phyloP scores from a whole-genome alignment of 30 jellyfish, hydroid and myxozoan species.

The Chrysaora quinquecirrha region DNA sequence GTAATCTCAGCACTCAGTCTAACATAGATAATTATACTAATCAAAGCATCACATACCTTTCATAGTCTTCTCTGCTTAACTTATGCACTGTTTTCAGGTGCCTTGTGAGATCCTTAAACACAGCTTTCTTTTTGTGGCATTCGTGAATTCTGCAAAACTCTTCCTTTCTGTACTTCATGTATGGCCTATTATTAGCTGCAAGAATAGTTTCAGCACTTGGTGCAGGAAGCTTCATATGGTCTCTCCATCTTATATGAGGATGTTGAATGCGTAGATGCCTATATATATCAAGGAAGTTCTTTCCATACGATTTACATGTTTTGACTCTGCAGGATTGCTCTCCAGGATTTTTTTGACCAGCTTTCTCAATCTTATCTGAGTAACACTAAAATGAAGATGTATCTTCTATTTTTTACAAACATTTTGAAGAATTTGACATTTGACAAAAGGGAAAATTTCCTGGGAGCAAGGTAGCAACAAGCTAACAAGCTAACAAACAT shows the following conservation, averaged over 20 bases:
- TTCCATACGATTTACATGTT: background rate
- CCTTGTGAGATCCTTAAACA: background rate
- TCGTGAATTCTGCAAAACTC: background rate
- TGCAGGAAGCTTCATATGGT: constrained; percentile 1
- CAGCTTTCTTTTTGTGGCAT: background rate
- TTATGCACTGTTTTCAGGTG: background rate
- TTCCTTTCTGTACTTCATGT: background rate
- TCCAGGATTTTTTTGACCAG: background rate
- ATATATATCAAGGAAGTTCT: background rate
- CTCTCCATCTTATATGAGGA: background rate
- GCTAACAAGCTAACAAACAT: background rate
- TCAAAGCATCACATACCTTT: background rate
- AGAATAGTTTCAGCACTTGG: background rate
- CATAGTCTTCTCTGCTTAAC: background rate
- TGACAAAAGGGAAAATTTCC: background rate
- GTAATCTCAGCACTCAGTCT: background rate
- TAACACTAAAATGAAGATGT: background rate
- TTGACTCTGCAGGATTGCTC: background rate
- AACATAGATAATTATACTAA: background rate
- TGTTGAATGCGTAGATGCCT: constrained; percentile 1
- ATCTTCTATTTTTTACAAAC: background rate
- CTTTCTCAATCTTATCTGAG: background rate
- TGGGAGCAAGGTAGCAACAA: background rate
- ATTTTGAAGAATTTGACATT: background rate
- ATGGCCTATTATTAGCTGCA: background rate